Conservation (phyloP, 2,797 vertebrate genomes). For the Gadopsis marmoratus region DNA sequence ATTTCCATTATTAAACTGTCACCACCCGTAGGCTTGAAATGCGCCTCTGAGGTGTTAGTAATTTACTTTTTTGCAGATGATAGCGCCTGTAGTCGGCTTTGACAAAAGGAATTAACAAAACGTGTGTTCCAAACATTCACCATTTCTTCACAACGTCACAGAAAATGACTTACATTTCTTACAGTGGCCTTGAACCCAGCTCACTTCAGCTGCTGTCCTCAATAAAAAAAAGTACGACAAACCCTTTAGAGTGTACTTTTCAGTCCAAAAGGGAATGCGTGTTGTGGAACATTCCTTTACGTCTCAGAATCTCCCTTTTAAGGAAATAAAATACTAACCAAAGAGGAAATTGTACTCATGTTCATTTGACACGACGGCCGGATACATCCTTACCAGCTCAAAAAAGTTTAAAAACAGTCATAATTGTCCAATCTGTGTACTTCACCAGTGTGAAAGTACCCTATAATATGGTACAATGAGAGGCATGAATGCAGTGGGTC, state of each 20-base stretch:
- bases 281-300: not conserved
- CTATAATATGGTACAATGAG: slow-evolving; percentile 66
- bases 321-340: not conserved
- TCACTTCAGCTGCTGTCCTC: not conserved
- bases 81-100: no score
- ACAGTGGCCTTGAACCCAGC: not conserved
- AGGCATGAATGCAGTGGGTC: slow-evolving; percentile 71
- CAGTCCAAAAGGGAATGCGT: not conserved
- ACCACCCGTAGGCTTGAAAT: slow-evolving; percentile 21
- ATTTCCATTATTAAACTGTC: not conserved
- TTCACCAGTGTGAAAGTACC: slow-evolving; percentile 60
- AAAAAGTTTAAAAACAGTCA: slow-evolving; percentile 42
- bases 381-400: not conserved
- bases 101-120: no score
- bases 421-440: slow-evolving; percentile 61
- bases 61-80: not conserved
- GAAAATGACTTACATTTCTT: not conserved
- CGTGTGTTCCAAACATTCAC: not conserved
- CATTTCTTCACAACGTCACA: not conserved
- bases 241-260: not conserved
- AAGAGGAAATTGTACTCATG: not conserved
- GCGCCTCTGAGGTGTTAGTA: not conserved
- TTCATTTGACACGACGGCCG: not conserved
- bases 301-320: not conserved
- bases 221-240: not conserved